phyloP scores from a whole-genome alignment of 1,140 invertebrate genomes.

The Pseudomyrmex dendroicus region DNA sequence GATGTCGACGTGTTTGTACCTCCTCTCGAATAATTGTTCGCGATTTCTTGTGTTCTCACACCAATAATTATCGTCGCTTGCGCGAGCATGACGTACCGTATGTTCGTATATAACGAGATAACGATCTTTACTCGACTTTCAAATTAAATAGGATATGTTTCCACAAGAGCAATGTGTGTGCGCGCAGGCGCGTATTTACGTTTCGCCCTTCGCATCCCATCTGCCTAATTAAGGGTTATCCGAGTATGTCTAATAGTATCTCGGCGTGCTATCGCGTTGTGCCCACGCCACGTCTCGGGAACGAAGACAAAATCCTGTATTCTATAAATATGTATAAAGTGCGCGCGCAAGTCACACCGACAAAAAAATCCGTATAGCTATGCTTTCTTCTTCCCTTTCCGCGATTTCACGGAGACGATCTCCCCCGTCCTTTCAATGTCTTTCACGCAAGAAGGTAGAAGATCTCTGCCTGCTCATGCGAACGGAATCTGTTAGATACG shows the following conservation, averaged over 20 bases:
- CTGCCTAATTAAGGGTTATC: constrained; percentile 60
- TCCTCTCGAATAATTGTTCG: constrained; percentile 7
- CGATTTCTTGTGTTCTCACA: constrained; percentile 20
- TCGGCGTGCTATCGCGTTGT: constrained; percentile 27
- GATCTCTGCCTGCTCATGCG: not conserved
- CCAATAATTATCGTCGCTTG: constrained; percentile 25
- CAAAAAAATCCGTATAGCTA: constrained; percentile 7
- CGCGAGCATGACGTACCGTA: constrained; percentile 9
- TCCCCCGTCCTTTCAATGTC: constrained; percentile 12
- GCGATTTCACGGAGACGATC: constrained; percentile 4
- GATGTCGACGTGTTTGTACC: not conserved
- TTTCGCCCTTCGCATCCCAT: constrained; percentile 56
- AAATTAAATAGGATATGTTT: constrained; percentile 58
- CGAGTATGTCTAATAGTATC: constrained; percentile 56
- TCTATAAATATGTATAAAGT: constrained; percentile 66
- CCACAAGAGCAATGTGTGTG: constrained; percentile 22
- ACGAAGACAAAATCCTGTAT: constrained; percentile 46
- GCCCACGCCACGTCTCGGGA: constrained; percentile 46
- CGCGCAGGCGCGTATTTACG: constrained; percentile 41
- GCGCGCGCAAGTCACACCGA: constrained; percentile 27
- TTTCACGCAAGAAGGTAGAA: not conserved
- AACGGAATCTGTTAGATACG: not conserved
- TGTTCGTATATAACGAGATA: constrained; percentile 39
- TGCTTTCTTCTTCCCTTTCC: constrained; percentile 52
- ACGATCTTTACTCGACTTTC: constrained; percentile 47